These are phyloP conservation scores for Microcaecilia unicolor DNA, from an alignment of 2,797 vertebrate species.

Conservation along the genomic window DNA sequence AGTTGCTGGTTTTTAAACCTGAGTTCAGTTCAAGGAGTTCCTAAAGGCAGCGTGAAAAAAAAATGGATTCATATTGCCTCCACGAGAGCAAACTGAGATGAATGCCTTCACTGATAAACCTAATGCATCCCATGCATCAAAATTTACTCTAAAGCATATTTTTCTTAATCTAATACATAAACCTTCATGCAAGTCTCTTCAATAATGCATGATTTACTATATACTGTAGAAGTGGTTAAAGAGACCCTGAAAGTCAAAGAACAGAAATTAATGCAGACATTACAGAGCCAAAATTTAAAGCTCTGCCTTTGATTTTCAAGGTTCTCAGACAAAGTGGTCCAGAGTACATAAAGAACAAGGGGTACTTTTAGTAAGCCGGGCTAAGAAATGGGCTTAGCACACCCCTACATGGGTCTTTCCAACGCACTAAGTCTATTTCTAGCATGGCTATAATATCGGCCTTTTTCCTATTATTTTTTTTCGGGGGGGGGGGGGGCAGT, in stretches of 20 bases:
- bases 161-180: conserved; percentile 4
- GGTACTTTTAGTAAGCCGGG: too few relatives aligned
- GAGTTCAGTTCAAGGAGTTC: background rate
- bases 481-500: too few relatives aligned
- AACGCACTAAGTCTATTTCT: too few relatives aligned
- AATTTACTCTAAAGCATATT: too few relatives aligned
- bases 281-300: too few relatives aligned
- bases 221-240: conserved; percentile 14
- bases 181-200: background rate
- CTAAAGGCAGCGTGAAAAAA: background rate
- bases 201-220: conserved; percentile 3
- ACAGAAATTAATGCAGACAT: background rate
- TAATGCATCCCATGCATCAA: background rate
- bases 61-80: background rate
- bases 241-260: conserved; percentile 4
- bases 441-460: too few relatives aligned
- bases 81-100: background rate
- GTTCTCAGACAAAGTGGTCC: too few relatives aligned
- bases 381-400: too few relatives aligned
- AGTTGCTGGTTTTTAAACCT: background rate
- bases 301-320: too few relatives aligned
- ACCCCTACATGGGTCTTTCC: too few relatives aligned
- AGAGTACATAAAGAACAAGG: too few relatives aligned
- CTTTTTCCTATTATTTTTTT: too few relatives aligned
- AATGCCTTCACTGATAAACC: background rate